phyloP scores from a whole-genome alignment of 2,797 vertebrate genomes.

The Malurus splendens region DNA sequence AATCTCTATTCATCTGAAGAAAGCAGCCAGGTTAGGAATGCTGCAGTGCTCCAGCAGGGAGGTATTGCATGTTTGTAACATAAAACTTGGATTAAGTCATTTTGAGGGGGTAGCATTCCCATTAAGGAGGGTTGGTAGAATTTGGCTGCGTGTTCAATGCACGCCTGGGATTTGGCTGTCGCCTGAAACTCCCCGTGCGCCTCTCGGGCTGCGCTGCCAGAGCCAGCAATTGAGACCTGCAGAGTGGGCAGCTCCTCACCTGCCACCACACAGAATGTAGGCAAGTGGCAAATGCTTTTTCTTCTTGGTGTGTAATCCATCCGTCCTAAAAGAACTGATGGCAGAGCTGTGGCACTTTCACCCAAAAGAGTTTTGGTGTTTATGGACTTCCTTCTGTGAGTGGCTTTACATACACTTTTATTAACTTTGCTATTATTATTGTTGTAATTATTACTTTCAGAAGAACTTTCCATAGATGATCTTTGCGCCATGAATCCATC shows the following conservation, averaged over 20 bases:
- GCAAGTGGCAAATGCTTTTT: not conserved
- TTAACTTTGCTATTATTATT: not conserved
- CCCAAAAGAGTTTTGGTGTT: not conserved
- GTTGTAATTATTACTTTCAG: not conserved
- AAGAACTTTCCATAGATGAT: not conserved
- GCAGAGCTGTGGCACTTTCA: not conserved
- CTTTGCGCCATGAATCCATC: not conserved
- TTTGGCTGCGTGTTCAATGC: accelerated
- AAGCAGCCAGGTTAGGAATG: not conserved
- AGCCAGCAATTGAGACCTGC: not conserved
- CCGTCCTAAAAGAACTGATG: not conserved
- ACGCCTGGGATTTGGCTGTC: not conserved
- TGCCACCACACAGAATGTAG: not conserved
- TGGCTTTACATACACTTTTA: not conserved
- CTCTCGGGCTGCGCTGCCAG: not conserved
- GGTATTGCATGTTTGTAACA: not conserved
- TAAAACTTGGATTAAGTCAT: not conserved
- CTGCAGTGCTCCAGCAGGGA: not conserved
- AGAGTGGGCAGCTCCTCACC: not conserved
- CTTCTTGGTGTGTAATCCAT: not conserved
- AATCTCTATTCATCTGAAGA: not conserved
- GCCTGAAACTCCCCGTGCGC: not conserved
- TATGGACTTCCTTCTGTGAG: not conserved
- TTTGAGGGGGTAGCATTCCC: not conserved
- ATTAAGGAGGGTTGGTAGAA: not conserved